Evolutionary conservation across 1,140 invertebrate genomes (phyloP).

Genomic region (Drosophila arizonae): DNA sequence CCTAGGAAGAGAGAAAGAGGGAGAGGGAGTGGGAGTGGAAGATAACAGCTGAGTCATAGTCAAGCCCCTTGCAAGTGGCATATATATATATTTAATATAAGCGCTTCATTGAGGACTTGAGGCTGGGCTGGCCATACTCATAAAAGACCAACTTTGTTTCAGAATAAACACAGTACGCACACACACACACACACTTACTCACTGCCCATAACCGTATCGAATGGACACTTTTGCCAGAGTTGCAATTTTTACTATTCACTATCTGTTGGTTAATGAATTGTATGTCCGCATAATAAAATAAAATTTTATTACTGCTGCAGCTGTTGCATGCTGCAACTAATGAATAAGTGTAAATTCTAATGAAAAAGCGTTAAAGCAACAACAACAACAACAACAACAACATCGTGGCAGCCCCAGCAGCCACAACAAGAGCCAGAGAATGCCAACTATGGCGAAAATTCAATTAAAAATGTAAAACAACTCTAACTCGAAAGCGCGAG

Average conservation of each 20-base stretch:
- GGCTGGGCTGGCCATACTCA: neutral
- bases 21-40: neutral
- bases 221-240: constrained; percentile 30
- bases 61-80: neutral
- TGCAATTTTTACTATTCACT: constrained; percentile 11
- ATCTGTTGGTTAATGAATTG: constrained; percentile 64
- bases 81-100: neutral
- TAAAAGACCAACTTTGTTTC: constrained; percentile 25
- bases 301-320: constrained; percentile 73
- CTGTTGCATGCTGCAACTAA: constrained; percentile 77
- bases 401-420: constrained; percentile 8
- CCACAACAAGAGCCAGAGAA: constrained; percentile 37
- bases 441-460: constrained; percentile 79
- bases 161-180: constrained; percentile 1
- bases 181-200: neutral
- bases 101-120: neutral
- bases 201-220: constrained; percentile 25
- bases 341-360: constrained; percentile 81
- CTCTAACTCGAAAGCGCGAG: constrained; percentile 58
- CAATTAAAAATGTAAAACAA: constrained; percentile 81
- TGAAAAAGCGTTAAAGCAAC: constrained; percentile 65
- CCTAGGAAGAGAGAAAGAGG: neutral
- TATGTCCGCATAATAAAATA: constrained; percentile 65
- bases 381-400: constrained; percentile 26
- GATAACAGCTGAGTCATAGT: neutral